Evolutionary conservation across 2,888 invertebrate species (phyloP), one percentile per base, ranked within the genome.

Genomic region (Drosophila neutralis): DNA sequence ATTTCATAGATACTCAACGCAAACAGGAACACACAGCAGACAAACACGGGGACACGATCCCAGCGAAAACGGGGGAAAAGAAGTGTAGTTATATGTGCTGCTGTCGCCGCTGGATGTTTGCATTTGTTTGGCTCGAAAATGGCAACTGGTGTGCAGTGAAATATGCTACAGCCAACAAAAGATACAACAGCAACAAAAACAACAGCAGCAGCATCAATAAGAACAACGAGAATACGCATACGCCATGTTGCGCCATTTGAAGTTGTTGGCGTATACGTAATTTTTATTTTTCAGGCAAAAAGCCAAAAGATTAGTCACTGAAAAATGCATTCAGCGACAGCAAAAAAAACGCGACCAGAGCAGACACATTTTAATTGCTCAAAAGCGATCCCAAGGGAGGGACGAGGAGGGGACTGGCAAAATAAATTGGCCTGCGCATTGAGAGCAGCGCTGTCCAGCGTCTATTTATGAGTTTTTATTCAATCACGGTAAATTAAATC

Each of bases 321-420:
- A 64, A 72, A 78, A 82, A 77, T 72, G 62, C 70, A 79, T 73
- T 73, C 71, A 78, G 68, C 57, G 56, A 59, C 73, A 71, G 77
- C 65, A 73, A 79, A 61, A 57, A 33, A 24, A 36, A 36, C 2
- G 24, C 8, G 15, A 81, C 73, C 57, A 72, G 67, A 57, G 70
- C 73, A 83, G 74, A 81, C 71, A 77, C 78, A 86, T 86, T 86
- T 88, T 86, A 87, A 87, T 87, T 87, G 88, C 88, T 83, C 78
- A 68, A 82, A 84, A 81, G 75, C 71, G 68, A 60, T 48, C 63
- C 59, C 48, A 70, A 48, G 45, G 13, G 60, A 7, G 33, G 48
- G 57, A 31, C 40, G 27, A 21, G 52, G 33, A 29, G 56, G 38
- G 56, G 15, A 38, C 36, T 58, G 52, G 53, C 15, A 70, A 82